Evolutionary conservation across 2,113 vertebrate species (phyloP).

Genomic region (Rhinopomastus cyanomelas): DNA sequence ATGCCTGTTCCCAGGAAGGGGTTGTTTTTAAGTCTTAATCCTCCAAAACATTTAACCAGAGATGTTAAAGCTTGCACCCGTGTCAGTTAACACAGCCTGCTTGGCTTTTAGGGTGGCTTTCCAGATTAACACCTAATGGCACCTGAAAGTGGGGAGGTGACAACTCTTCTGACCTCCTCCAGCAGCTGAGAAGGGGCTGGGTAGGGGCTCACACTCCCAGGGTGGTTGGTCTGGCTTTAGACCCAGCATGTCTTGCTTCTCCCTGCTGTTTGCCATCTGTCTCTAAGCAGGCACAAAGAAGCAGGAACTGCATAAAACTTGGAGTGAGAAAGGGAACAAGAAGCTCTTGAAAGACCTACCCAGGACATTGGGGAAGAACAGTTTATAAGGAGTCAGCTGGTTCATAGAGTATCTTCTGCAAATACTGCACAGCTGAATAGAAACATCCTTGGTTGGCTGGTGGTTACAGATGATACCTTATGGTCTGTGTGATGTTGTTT

Average conservation of each 20-base stretch:
- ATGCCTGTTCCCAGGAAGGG: background rate
- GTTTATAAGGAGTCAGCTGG: background rate
- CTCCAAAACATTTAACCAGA: background rate
- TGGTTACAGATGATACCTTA: background rate
- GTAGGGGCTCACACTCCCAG: background rate
- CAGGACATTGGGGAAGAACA: background rate
- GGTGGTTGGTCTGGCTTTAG: background rate
- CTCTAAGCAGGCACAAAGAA: background rate
- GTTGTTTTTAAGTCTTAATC: background rate
- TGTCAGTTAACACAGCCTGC: background rate
- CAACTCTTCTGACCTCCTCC: background rate
- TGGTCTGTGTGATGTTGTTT: background rate
- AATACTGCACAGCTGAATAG: background rate
- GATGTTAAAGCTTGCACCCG: background rate
- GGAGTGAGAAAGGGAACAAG: background rate
- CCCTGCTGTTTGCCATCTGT: accelerated
- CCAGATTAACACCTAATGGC: background rate
- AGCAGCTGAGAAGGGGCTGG: background rate
- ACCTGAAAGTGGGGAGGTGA: background rate
- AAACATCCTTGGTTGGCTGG: background rate
- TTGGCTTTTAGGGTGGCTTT: background rate
- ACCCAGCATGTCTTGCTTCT: background rate
- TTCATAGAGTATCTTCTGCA: background rate
- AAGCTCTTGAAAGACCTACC: background rate
- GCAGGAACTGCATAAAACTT: background rate